Evolutionary conservation across 1,140 invertebrate genomes (phyloP), one percentile per base, ranked within the genome.

Genomic region (Zaprionus taronus): DNA sequence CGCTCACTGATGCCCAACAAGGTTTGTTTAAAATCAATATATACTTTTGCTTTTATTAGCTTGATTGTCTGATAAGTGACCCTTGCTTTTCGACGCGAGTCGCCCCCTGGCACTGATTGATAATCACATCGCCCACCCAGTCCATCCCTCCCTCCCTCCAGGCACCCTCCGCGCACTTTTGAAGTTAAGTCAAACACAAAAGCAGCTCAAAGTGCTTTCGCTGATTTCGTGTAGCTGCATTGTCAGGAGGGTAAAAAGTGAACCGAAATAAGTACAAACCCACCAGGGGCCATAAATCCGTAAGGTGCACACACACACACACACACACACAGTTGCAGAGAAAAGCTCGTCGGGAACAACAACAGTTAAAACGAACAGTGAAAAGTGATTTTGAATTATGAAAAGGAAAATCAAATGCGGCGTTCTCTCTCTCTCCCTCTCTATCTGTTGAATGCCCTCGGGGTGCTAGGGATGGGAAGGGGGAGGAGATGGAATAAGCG

Each of bases 1-100:
- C 95, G 95, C 69, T 96, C 97, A 77, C 91, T 97, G 28, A 93
- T 97, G 68, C 95, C 96, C 71, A 96, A 95, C 68, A 96, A 96
- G 93, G 96, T 97, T 49, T 38, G 31, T 14, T 11, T 31, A 17
- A 51, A 51, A 24, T 51, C 47, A 51, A 51, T 51, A 24, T 51
- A 24, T 24, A 51, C 20, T 51, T 24, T 24, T 51, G 20, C 26
- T 56, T n/a, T 56, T 26, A 56, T 24, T 56, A 56, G 24, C 24
- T 9, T 26, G 31, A 28, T 62, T 53, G 31, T 34, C 60, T 26
- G 24, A 28, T 71, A 41, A 24, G 17, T 64, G 68, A 44, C 22
- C 68, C n/a, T 38, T 47, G 14, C 41, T 38, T 38, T 38, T n/a
- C 41, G 31, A 17, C n/a, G 41, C 41, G 7, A 47, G n/a, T 47